phyloP scores from a whole-genome alignment of 2,888 invertebrate species.

The Cephonodes hylas region DNA sequence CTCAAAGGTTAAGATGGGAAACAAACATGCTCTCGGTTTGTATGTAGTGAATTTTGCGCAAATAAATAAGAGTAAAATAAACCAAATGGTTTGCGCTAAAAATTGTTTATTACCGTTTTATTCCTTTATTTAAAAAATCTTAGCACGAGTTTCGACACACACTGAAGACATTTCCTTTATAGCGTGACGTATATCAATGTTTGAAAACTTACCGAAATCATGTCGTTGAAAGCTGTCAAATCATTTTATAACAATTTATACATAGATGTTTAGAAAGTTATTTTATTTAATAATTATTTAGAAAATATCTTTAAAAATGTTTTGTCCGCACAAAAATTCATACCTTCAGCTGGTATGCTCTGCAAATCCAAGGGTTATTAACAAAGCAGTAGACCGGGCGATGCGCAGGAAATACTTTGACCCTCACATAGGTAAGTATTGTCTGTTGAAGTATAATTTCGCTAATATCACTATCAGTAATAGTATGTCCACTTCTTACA shows the following conservation, averaged over 20 bases:
- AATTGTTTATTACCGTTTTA: no score
- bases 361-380: constrained; percentile 63
- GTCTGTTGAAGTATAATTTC: no score
- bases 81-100: no score
- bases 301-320: constrained; percentile 47
- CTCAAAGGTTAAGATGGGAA: no score
- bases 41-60: no score
- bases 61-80: no score
- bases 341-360: constrained; percentile 66
- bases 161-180: no score
- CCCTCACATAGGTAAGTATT: constrained; percentile 54
- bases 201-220: neutral
- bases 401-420: constrained; percentile 50
- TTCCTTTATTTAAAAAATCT: no score
- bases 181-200: neutral
- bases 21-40: no score
- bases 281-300: constrained; percentile 8
- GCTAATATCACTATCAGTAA: no score
- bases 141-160: no score
- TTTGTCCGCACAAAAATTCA: constrained; percentile 66
- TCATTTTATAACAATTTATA: constrained; percentile 12
- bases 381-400: constrained; percentile 63
- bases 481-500: no score
- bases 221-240: neutral
- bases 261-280: constrained; percentile 17